Evolutionary conservation across 2,797 vertebrate species (phyloP), one percentile per base, ranked within the genome.

Genomic region (Sebastes diploproa): DNA sequence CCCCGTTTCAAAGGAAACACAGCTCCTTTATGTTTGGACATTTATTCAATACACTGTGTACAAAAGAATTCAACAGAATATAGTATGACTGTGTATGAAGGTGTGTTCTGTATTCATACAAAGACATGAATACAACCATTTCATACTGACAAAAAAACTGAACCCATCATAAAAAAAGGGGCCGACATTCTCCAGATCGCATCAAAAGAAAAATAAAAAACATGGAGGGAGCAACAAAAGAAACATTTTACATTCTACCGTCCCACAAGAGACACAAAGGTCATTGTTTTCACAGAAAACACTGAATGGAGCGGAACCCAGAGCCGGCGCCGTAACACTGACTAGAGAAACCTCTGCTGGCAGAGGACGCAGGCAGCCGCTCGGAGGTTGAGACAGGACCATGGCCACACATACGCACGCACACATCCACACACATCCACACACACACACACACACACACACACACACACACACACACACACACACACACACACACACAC

Each of bases 211-310:
- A 93, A 92, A 66, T 4, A 86, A 91, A 87, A 78, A 91, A 92
- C 84, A 88, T 59, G 69, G 54, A 66, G 65, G 74, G 56, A 82
- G 32, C 67, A 80, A 81, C 76, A 81, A 80, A 68, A 88, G 74
- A 81, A 80, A 68, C 88, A 75, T 78, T 30, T 65, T 80, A 89
- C 84, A 87, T 90, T 91, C 73, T 82, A 75, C 83, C 93, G 96
- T 96, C 96, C 95, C 96, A 95, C 91, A 95, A 96, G 95, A 96
- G 95, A 96, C 94, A 61, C 83, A 81, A 86, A 88, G 87, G 90
- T 87, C 84, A 88, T 77, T 92, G 97, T 98, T 98, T 98, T 98
- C 97, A 98, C 93, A 97, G 97, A 98, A 98, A 98, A 98, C 97
- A 95, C 91, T 81, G 70, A 59, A 86, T 92, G 90, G 86, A 77